Evolutionary conservation across 2,888 invertebrate species (phyloP).

Genomic region (Tolmerus cingulatus): DNA sequence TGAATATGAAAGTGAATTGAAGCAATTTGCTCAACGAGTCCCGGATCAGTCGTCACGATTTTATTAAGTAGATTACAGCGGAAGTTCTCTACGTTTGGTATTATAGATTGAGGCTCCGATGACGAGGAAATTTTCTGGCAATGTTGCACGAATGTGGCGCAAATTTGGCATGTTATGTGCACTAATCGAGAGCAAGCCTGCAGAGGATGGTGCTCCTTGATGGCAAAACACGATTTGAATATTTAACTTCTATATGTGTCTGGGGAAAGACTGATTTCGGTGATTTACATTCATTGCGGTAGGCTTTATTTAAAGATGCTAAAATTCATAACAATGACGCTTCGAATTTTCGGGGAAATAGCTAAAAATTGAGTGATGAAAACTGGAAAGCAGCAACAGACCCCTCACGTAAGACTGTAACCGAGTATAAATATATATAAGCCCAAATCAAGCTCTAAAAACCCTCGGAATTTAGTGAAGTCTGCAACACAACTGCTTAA

Average conservation of each 20-base stretch:
- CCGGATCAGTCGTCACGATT: not conserved
- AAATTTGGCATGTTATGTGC: not conserved
- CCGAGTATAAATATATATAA: too few species aligned
- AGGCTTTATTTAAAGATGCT: not conserved
- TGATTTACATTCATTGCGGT: not conserved
- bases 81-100: not conserved
- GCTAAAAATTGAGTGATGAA: not conserved
- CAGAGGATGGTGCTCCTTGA: not conserved
- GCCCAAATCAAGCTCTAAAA: too few species aligned
- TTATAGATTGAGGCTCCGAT: not conserved
- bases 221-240: not conserved
- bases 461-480: too few species aligned
- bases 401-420: not conserved
- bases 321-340: not conserved
- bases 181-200: not conserved
- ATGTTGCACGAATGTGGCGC: not conserved
- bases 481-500: too few species aligned
- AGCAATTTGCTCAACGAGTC: not conserved
- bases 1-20: slow-evolving; percentile 9
- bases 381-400: not conserved
- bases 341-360: not conserved
- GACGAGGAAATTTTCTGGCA: not conserved
- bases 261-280: not conserved
- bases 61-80: not conserved
- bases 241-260: not conserved